These are phyloP conservation scores for Tetramorium alpestre DNA, from an alignment of 1,140 invertebrate species.

Conservation along the genomic window DNA sequence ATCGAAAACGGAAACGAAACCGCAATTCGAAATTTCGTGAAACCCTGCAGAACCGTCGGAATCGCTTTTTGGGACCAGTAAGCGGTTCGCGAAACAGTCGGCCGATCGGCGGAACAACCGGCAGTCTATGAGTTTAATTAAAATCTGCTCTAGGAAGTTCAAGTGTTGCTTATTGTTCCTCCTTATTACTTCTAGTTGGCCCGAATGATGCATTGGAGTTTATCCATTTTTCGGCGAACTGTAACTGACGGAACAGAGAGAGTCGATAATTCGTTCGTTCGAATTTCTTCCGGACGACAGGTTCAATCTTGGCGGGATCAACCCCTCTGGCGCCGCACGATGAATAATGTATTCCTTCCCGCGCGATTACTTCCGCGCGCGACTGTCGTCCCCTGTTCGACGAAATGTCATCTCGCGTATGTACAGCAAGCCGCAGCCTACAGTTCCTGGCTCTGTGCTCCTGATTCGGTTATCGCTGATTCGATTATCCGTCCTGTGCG, in stretches of 20 bases:
- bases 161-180: slow-evolving; percentile 62
- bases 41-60: background rate
- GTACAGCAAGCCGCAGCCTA: background rate
- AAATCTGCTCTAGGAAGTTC: slow-evolving; percentile 68
- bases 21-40: background rate
- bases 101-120: background rate
- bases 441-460: background rate
- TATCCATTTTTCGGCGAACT: slow-evolving; percentile 49
- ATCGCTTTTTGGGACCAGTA: background rate
- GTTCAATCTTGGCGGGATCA: background rate
- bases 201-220: slow-evolving; percentile 70
- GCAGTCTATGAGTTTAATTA: slow-evolving; percentile 48
- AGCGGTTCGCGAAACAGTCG: background rate
- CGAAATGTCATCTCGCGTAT: background rate
- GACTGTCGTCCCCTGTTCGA: background rate
- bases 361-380: background rate
- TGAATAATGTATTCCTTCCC: slow-evolving; percentile 8
- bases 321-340: background rate
- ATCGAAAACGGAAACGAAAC: background rate
- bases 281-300: background rate
- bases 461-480: background rate
- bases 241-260: background rate
- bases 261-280: background rate
- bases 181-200: slow-evolving; percentile 70
- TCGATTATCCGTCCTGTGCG: slow-evolving; percentile 66